Evolutionary conservation across 2,888 invertebrate species (phyloP).

Genomic region (Dasypolia templi): DNA sequence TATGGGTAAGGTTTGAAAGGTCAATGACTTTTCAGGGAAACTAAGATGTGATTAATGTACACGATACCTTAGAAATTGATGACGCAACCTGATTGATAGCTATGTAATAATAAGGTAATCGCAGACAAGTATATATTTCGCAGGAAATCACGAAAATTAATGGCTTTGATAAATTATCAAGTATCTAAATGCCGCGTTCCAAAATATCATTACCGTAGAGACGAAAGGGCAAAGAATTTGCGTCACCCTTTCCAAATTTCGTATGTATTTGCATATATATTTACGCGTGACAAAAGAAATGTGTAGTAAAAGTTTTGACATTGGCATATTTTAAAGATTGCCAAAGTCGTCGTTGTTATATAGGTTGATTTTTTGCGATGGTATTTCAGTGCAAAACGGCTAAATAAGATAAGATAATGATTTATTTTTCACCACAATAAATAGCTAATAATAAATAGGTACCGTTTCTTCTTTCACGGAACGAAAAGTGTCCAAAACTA

Average conservation of each 20-base stretch:
- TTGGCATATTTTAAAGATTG: neutral
- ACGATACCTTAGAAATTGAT: slow-evolving; percentile 7
- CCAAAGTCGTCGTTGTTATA: neutral
- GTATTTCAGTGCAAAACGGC: too few species aligned
- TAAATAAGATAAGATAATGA: too few species aligned
- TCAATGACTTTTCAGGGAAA: neutral
- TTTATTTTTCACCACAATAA: too few species aligned
- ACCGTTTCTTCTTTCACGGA: too few species aligned
- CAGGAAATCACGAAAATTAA: slow-evolving; percentile 35
- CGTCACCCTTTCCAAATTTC: slow-evolving; percentile 29
- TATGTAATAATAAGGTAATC: slow-evolving; percentile 15
- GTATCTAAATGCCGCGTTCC: slow-evolving; percentile 52
- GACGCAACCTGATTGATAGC: slow-evolving; percentile 13
- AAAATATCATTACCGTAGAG: slow-evolving; percentile 35
- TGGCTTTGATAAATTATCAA: slow-evolving; percentile 41
- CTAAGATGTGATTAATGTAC: neutral
- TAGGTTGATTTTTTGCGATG: too few species aligned
- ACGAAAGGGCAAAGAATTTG: slow-evolving; percentile 38
- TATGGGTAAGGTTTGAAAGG: neutral
- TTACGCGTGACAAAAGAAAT: slow-evolving; percentile 7
- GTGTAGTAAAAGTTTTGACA: too few species aligned
- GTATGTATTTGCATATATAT: slow-evolving; percentile 31
- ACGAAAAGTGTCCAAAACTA: too few species aligned
- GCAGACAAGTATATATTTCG: slow-evolving; percentile 7
- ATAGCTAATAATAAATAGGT: too few species aligned